A percentile compares a stretch with the other conserved stretches of the same genome.
Evolutionary conservation across 2,113 vertebrate genomes (phyloP).

Genomic region (Gobius niger): DNA sequence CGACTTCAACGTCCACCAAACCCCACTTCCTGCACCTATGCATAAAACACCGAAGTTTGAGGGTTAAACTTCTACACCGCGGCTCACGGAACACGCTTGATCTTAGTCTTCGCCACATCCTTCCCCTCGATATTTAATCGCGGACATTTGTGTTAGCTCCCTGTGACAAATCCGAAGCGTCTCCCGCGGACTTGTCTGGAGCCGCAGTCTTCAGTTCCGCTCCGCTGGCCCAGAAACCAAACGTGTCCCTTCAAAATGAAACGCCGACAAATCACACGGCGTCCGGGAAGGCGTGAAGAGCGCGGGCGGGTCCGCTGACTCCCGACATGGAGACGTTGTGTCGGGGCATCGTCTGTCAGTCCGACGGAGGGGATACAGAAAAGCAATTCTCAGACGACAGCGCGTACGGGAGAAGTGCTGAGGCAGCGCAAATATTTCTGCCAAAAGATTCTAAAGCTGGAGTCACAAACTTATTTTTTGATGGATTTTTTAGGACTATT

Average conservation of each 20-base stretch:
- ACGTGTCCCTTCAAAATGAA: not conserved
- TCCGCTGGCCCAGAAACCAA: not conserved
- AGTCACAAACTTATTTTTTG: not conserved
- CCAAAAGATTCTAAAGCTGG: not conserved
- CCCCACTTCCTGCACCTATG: no score
- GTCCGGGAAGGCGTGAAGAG: not conserved
- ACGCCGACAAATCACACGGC: no score
- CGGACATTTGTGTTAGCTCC: not conserved
- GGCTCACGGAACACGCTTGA: not conserved
- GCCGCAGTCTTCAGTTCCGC: not conserved
- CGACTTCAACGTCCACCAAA: no score
- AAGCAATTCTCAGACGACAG: slow-evolving; percentile 1
- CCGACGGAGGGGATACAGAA: not conserved
- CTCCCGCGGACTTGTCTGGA: not conserved
- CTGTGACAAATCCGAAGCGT: not conserved
- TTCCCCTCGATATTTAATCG: not conserved
- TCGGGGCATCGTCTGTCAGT: not conserved
- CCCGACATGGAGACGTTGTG: not conserved
- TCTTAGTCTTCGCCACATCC: not conserved
- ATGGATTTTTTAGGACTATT: no score
- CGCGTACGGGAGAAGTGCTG: not conserved
- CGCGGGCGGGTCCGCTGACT: not conserved
- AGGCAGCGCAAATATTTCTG: not conserved
- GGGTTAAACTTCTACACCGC: no score
- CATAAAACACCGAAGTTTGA: no score